phyloP scores from a whole-genome alignment of 1,140 invertebrate species.

The Atta colombica region DNA sequence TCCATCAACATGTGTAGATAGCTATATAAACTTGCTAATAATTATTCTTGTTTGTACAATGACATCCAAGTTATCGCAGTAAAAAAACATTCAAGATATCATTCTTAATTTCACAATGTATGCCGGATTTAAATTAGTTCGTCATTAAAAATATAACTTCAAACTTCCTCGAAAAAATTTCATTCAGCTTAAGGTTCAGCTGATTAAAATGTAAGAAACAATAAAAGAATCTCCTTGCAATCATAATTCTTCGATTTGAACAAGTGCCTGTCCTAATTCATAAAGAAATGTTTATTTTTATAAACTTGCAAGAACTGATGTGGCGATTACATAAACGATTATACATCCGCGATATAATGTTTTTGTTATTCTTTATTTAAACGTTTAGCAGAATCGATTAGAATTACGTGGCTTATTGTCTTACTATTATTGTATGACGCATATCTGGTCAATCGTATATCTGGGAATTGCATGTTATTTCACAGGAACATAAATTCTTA shows the following conservation, averaged over 20 bases:
- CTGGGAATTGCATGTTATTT: constrained; percentile 39
- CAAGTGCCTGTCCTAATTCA: neutral
- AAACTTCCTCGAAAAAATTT: neutral
- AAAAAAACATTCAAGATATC: constrained; percentile 25
- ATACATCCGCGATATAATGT: neutral
- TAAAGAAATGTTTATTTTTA: neutral
- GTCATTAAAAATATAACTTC: neutral
- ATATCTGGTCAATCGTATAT: constrained; percentile 21
- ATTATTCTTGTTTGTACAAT: neutral
- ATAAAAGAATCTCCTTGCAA: neutral
- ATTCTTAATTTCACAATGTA: neutral
- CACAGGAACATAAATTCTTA: constrained; percentile 1
- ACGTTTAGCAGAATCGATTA: constrained; percentile 30
- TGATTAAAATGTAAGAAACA: constrained; percentile 10
- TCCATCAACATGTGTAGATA: neutral
- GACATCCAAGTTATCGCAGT: neutral
- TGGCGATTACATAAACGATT: neutral
- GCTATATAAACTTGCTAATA: neutral
- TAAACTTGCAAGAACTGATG: neutral
- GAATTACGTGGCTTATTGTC: constrained; percentile 32
- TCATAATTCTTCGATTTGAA: neutral
- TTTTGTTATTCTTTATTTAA: constrained; percentile 23
- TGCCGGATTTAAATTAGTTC: constrained; percentile 16
- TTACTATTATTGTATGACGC: constrained; percentile 23
- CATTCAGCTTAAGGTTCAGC: neutral